These are phyloP conservation scores for Sesamia nonagrioides DNA, from an alignment of 1,140 invertebrate species.

Conservation along the genomic window DNA sequence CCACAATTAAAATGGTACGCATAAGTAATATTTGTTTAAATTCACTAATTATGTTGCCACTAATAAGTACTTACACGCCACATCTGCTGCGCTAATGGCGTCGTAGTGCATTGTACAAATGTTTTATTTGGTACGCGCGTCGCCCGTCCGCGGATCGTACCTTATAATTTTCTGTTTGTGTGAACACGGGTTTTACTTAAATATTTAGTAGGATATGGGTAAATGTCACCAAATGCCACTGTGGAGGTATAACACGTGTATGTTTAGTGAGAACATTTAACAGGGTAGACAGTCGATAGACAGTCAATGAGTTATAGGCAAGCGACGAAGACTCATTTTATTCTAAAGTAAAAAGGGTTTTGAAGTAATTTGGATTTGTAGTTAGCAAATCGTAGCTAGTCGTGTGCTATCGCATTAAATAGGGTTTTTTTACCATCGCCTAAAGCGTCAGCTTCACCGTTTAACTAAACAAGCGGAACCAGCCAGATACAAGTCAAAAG, in stretches of 20 bases:
- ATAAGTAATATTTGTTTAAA: slow-evolving; percentile 85
- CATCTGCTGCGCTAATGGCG: slow-evolving; percentile 79
- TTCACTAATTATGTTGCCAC: slow-evolving; percentile 81
- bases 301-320: background rate
- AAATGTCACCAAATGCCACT: slow-evolving; percentile 27
- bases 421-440: background rate
- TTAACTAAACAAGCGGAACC: slow-evolving; percentile 17
- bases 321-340: no score
- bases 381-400: background rate
- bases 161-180: slow-evolving; percentile 80
- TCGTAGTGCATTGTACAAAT: slow-evolving; percentile 72
- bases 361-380: no score
- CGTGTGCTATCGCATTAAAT: background rate
- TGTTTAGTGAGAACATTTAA: slow-evolving; percentile 1
- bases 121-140: slow-evolving; percentile 75
- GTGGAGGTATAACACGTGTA: slow-evolving; percentile 22
- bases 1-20: slow-evolving; percentile 82
- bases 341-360: background rate
- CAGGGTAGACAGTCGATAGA: slow-evolving; percentile 17
- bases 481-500: slow-evolving; percentile 27
- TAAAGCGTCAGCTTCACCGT: slow-evolving; percentile 7
- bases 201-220: slow-evolving; percentile 36
- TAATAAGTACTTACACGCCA: slow-evolving; percentile 84
- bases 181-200: slow-evolving; percentile 66
- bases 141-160: slow-evolving; percentile 47